A percentile compares a stretch with the other conserved stretches of the same genome.
Evolutionary conservation across 2,888 invertebrate species (phyloP).

Genomic region (Blastobasis adustella): DNA sequence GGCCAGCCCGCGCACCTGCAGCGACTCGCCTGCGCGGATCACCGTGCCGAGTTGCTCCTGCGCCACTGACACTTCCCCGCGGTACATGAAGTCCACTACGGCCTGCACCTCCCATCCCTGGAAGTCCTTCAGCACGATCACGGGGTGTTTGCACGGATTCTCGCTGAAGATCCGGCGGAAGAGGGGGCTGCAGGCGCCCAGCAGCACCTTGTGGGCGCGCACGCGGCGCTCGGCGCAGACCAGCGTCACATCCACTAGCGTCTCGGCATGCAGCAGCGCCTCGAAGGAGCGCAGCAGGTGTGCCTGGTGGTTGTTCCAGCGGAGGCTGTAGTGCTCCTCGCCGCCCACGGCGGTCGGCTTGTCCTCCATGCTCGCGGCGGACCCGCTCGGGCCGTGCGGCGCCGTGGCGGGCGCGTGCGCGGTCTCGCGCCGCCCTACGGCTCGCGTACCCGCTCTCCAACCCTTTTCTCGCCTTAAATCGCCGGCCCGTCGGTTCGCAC

Average conservation of each 20-base stretch:
- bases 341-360: slow-evolving; percentile 54
- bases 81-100: slow-evolving; percentile 95
- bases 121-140: slow-evolving; percentile 93
- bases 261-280: slow-evolving; percentile 89
- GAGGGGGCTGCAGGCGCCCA: slow-evolving; percentile 92
- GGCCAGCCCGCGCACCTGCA: slow-evolving; percentile 88
- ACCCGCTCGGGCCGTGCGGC: slow-evolving; percentile 48
- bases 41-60: slow-evolving; percentile 88
- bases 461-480: slow-evolving; percentile 51
- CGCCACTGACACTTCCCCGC: slow-evolving; percentile 91
- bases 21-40: slow-evolving; percentile 90
- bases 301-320: slow-evolving; percentile 95
- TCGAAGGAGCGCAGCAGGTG: slow-evolving; percentile 92
- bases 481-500: slow-evolving; percentile 63
- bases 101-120: slow-evolving; percentile 92
- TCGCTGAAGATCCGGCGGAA: slow-evolving; percentile 92
- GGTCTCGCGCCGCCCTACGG: slow-evolving; percentile 64
- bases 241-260: slow-evolving; percentile 91
- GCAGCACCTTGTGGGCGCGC: slow-evolving; percentile 92
- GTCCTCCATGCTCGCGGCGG: slow-evolving; percentile 66
- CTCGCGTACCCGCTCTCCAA: slow-evolving; percentile 52
- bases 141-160: slow-evolving; percentile 94
- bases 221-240: slow-evolving; percentile 91
- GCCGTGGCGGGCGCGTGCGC: slow-evolving; percentile 33
- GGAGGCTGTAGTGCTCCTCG: slow-evolving; percentile 90